Base-by-base conservation (phyloP, 1,140 invertebrate genomes). In the Lithobius niger region DNA sequence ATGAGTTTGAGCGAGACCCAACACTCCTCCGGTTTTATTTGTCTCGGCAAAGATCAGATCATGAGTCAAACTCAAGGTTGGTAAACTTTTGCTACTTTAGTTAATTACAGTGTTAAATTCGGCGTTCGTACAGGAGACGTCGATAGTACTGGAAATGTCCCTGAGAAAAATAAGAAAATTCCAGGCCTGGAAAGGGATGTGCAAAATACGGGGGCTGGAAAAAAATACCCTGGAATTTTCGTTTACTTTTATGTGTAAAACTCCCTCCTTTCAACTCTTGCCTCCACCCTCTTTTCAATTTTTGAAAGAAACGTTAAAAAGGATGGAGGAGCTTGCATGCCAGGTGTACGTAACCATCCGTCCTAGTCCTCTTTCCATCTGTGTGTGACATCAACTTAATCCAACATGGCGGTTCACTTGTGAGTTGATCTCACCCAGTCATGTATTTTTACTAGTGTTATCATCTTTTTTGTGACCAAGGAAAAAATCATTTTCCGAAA, bases 21-120 rank as follows among this genome's bases (percentile, higher is more conserved):
- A 27, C 66, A 69, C n/a, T 67, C 69, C 18, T 66, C 67, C 1
- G 69, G 68, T 2, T 68, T 64, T 44, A 70, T 71, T 48, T 68
- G 64, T 59, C 56, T 71, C 13, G 59, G 61, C n/a, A 64, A 64
- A 42, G 67, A 71, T 13, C 69, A 70, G 57, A 68, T 71, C 44
- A 61, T 66, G 27, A 63, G 64, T 27, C 57, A 66, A 25, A 61
- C 61, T 1, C 61, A 59, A n/a, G 50, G 50, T 52, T 18, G 44
- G 6, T 47, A n/a, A 36, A 36, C 6, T 36, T 36, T 36, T 36
- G 6, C n/a, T 10, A n/a, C 31, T 36, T 36, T 36, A 10, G 6
- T 36, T 36, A 36, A n/a, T 10, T 10, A 36, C 6, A 36, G 31
- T 36, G 6, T 36, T 36, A n/a, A 6, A 36, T 10, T 36, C 31